Evolutionary conservation across 2,888 invertebrate species (phyloP).

Genomic region (Hyposoter didymator): DNA sequence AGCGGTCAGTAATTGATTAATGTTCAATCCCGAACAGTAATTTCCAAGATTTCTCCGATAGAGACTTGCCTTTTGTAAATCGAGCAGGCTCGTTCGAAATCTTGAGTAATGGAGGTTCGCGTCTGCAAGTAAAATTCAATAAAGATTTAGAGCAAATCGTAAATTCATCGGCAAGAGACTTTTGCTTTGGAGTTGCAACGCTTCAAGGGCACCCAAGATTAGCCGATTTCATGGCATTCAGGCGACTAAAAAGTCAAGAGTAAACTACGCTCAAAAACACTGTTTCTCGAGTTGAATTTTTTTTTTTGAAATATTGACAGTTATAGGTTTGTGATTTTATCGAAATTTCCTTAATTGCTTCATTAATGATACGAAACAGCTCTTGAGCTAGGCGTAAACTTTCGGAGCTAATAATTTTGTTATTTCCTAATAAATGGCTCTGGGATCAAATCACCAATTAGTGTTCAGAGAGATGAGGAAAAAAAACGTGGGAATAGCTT

Average conservation of each 20-base stretch:
- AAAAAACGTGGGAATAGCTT: neutral
- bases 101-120: neutral
- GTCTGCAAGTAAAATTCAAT: conserved; percentile 14
- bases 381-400: neutral
- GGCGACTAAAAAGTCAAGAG: neutral
- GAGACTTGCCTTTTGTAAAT: neutral
- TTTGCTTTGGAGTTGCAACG: neutral
- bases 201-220: neutral
- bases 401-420: neutral
- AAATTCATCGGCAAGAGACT: conserved; percentile 4
- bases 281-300: neutral
- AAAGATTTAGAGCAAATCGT: conserved; percentile 16
- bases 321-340: neutral
- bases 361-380: neutral
- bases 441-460: neutral
- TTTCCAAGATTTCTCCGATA: neutral
- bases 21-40: neutral
- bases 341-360: neutral
- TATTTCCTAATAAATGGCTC: neutral
- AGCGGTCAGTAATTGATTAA: neutral
- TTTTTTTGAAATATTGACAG: neutral
- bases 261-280: neutral
- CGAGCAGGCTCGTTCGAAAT: conserved; percentile 1
- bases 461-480: neutral
- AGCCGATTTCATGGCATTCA: neutral